Conservation (phyloP, 2,888 invertebrate species). For the Heliconius ethilla region DNA sequence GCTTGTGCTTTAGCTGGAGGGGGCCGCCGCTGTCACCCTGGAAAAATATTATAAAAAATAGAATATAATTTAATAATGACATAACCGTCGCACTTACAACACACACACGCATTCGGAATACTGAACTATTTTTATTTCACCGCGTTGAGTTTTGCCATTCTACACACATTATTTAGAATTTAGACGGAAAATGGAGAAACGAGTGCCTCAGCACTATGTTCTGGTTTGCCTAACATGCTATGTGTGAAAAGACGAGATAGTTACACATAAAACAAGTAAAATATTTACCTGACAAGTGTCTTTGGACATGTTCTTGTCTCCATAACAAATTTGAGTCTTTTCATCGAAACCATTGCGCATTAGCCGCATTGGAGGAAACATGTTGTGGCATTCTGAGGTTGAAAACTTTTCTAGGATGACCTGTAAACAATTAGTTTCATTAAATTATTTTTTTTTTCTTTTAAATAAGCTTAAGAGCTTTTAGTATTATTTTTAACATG, state of each 20-base stretch:
- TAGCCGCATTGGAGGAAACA: slow-evolving; percentile 47
- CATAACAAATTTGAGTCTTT: slow-evolving; percentile 60
- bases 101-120: no score
- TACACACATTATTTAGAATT: neutral
- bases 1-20: slow-evolving; percentile 64
- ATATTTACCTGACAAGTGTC: slow-evolving; percentile 65
- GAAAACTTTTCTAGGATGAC: slow-evolving; percentile 52
- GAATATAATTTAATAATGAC: neutral
- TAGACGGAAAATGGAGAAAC: neutral
- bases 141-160: neutral
- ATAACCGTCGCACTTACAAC: no score
- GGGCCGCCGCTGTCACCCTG: slow-evolving; percentile 88
- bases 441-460: no score
- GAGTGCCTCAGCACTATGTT: neutral
- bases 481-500: no score
- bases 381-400: slow-evolving; percentile 49
- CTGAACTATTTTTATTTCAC: no score
- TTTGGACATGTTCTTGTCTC: slow-evolving; percentile 53
- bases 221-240: neutral
- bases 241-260: neutral
- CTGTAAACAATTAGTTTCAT: neutral
- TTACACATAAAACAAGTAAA: neutral
- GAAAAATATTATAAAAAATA: slow-evolving; percentile 26
- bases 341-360: slow-evolving; percentile 54
- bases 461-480: no score